phyloP scores from a whole-genome alignment of 2,888 invertebrate species.

The Dryocosmus kuriphilus region DNA sequence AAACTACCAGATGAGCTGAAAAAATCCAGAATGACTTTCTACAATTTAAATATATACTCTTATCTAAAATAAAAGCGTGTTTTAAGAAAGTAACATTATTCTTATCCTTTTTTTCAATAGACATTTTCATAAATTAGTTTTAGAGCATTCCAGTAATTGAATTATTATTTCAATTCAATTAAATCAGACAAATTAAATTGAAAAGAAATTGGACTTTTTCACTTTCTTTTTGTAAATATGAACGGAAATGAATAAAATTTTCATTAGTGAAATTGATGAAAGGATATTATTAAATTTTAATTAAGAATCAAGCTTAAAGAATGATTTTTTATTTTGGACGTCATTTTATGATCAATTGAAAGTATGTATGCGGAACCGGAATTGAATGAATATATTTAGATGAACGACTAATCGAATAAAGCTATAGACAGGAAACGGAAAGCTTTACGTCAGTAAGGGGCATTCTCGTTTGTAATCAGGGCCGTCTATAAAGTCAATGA shows the following conservation, averaged over 20 bases:
- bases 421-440: slow-evolving; percentile 64
- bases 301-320: neutral
- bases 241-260: neutral
- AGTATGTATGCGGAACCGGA: neutral
- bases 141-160: no score
- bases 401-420: slow-evolving; percentile 61
- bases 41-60: neutral
- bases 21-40: neutral
- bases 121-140: no score
- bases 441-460: slow-evolving; percentile 50
- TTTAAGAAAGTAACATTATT: no score
- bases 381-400: slow-evolving; percentile 42
- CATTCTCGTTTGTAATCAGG: slow-evolving; percentile 2
- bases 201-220: no score
- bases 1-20: neutral
- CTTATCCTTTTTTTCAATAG: no score
- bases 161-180: no score
- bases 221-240: neutral
- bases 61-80: no score
- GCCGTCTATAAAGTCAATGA: neutral
- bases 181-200: no score
- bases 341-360: neutral
- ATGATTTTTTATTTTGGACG: neutral
- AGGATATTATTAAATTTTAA: neutral
- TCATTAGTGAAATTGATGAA: neutral